Conservation (phyloP, 1,140 invertebrate species). For the Nebria ingens region DNA sequence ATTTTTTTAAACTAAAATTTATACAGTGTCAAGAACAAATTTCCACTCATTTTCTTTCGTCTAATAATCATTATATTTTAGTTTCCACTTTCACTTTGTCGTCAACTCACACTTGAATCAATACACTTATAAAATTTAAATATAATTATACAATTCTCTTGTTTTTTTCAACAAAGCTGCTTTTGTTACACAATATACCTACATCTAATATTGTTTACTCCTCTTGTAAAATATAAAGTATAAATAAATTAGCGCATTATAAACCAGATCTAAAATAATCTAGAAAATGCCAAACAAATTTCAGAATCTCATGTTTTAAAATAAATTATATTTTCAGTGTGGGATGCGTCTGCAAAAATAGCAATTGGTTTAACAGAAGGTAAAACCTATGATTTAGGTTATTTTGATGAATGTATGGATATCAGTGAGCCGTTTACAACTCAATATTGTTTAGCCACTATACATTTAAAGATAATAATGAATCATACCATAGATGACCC, state of each 20-base stretch:
- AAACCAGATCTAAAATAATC: no score
- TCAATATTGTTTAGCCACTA: neutral
- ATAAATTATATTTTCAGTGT: neutral
- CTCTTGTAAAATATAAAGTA: neutral
- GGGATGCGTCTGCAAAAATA: neutral
- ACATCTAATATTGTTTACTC: neutral
- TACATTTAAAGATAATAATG: neutral
- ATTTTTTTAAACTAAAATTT: no score
- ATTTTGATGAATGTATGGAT: neutral
- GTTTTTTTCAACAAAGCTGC: neutral
- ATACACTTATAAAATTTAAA: no score
- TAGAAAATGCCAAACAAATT: no score
- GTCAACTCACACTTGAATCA: no score
- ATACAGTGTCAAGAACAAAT: no score
- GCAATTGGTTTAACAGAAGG: neutral
- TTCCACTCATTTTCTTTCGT: no score
- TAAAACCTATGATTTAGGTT: neutral
- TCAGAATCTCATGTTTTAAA: no score
- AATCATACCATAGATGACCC: neutral
- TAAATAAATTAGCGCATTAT: neutral
- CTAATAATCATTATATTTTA: no score
- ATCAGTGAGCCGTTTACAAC: neutral
- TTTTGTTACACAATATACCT: neutral
- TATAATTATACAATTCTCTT: no score
- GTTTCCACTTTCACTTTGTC: no score